Conservation (phyloP, 2,888 invertebrate genomes). For the Tachina lurida region DNA sequence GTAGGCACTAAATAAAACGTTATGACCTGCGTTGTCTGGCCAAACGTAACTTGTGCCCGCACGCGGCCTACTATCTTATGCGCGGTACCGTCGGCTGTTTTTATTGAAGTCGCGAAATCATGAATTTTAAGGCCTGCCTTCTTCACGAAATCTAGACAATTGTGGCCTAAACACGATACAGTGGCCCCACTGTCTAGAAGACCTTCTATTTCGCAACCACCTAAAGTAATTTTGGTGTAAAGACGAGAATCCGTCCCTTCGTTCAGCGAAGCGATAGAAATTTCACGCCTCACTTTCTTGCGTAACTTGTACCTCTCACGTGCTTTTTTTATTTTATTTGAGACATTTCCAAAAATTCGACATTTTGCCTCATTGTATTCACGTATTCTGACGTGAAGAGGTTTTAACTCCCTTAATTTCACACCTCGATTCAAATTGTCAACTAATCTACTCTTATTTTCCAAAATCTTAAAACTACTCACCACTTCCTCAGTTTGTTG, state of each 20-base stretch:
- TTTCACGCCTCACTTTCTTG: background rate
- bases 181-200: background rate
- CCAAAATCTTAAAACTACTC: too few species aligned
- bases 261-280: background rate
- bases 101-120: background rate
- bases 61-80: background rate
- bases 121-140: background rate
- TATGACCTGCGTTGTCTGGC: too few species aligned
- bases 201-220: background rate
- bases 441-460: too few species aligned
- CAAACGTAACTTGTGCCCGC: background rate
- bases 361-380: background rate
- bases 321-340: background rate
- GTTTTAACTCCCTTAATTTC: background rate
- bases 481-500: too few species aligned
- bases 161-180: background rate
- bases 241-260: background rate
- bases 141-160: background rate
- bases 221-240: background rate
- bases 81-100: background rate
- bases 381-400: background rate
- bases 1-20: too few species aligned
- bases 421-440: too few species aligned
- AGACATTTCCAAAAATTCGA: background rate
- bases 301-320: too few species aligned